Conservation (phyloP, 2,888 invertebrate species). For the Temnothorax unifasciatus region DNA sequence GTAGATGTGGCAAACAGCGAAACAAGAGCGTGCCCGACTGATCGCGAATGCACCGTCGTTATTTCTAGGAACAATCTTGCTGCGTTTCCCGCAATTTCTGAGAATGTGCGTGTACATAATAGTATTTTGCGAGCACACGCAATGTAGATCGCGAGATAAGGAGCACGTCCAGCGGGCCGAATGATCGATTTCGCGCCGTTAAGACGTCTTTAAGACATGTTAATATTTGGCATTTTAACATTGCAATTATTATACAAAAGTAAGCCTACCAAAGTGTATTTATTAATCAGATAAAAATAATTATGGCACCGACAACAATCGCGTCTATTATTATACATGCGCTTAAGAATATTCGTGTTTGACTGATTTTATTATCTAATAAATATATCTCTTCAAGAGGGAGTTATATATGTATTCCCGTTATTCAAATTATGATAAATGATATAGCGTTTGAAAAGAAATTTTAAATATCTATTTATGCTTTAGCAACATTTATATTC, state of each 20-base stretch:
- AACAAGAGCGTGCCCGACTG: not conserved
- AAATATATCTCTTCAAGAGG: not conserved
- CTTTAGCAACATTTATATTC: not conserved
- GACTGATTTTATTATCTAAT: not conserved
- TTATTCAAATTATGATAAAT: not conserved
- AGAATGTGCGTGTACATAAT: constrained; percentile 53
- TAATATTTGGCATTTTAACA: constrained; percentile 21
- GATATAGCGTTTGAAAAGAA: not conserved
- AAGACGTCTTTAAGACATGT: constrained; percentile 30
- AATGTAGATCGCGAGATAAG: constrained; percentile 59
- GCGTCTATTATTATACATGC: not conserved
- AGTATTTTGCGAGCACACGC: constrained; percentile 55
- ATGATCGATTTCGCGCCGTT: constrained; percentile 58
- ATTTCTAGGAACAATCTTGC: constrained; percentile 39
- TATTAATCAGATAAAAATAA: constrained; percentile 31
- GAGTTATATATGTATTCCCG: not conserved
- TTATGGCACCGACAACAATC: not conserved
- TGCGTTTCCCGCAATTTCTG: constrained; percentile 38
- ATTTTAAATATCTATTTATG: not conserved
- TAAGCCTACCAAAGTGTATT: constrained; percentile 4
- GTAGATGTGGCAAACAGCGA: not conserved
- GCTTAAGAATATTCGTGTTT: not conserved
- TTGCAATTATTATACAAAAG: constrained; percentile 17
- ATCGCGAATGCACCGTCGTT: constrained; percentile 1
- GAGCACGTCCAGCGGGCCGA: constrained; percentile 29